Conservation (phyloP, 2,113 vertebrate genomes). For the Colaptes auratus region DNA sequence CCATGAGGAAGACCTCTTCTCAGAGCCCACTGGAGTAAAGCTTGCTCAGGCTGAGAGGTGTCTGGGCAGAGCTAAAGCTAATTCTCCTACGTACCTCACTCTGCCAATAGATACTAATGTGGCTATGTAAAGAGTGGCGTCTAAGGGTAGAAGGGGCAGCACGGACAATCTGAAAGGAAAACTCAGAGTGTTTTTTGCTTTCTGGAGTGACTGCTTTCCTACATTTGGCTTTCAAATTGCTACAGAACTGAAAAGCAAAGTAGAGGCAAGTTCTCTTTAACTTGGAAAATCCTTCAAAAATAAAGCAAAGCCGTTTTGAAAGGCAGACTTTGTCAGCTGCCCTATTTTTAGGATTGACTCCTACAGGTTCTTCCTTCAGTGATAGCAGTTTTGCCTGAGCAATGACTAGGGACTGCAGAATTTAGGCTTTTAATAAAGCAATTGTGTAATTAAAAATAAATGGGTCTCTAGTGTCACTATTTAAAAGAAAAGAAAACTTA, state of each 20-base stretch:
- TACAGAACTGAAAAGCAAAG: conserved; percentile 16
- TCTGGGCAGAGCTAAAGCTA: neutral
- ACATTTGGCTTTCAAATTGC: neutral
- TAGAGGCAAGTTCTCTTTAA: conserved; percentile 4
- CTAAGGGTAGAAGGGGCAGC: neutral
- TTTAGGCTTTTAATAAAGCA: conserved; percentile 69
- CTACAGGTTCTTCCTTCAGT: conserved; percentile 59
- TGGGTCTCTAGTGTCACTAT: conserved; percentile 68
- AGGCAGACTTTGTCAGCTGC: conserved; percentile 57
- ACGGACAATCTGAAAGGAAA: neutral
- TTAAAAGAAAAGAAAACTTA: conserved; percentile 66
- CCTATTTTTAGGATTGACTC: conserved; percentile 64
- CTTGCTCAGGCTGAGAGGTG: too few species aligned
- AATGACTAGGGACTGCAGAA: conserved; percentile 57
- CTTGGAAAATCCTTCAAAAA: conserved; percentile 52
- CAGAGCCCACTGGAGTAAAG: neutral
- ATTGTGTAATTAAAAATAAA: conserved; percentile 74
- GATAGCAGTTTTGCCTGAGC: conserved; percentile 56
- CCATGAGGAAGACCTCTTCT: neutral
- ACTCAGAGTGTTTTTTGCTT: neutral
- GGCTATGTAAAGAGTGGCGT: neutral
- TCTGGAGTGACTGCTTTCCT: neutral
- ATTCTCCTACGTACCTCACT: accelerated
- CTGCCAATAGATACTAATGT: neutral
- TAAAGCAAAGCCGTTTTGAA: conserved; percentile 16